Evolutionary conservation across 2,113 vertebrate genomes (phyloP), one percentile per base, ranked within the genome.

Genomic region (Nematolebias whitei): DNA sequence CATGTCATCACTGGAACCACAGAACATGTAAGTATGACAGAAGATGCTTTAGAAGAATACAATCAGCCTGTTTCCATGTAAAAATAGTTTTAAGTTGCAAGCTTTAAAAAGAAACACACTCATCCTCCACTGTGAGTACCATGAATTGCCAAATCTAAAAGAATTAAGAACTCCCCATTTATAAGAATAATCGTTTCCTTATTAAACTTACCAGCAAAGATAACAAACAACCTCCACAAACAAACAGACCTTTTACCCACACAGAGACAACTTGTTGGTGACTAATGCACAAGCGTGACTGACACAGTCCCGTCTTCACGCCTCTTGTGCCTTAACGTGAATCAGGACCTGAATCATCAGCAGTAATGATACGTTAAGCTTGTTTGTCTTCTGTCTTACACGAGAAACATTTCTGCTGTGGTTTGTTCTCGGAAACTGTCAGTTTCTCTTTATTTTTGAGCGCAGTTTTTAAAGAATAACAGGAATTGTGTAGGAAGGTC

Each of bases 1-100:
- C 98, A 99, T 55, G 94, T 99, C 85, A 98, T 99, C 85, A 99
- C 98, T 8, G 98, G 98, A 79, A 99, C 98, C 80, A 99, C 96
- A 63, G 98, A 99, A 91, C 93, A 99, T 0, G 98, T 99, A 91
- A 96, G 96, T 95, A 63, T 54, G 16, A 64, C 24, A 32, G n/a
- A 15, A 47, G 18, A 26, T 2, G 24, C 22, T 47, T 41, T 24
- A 38, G 15, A 73, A 26, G 3, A 75, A 55, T 4, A 52, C 22
- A 63, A 44, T 32, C 6, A 48, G 0, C 35, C 12, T 0, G 23
- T 80, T 20, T 56, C 14, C 15, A 15, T 53, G 15, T 11, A 59
- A 14, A 49, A 29, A 29, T 39, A 24, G 43, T 40, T 22, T 43
- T n/a, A n/a, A 5, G 3, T 6, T 6, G 16, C 24, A 40, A 8